Evolutionary conservation across 2,888 invertebrate genomes (phyloP).

Genomic region (Caenorhabditis sp.): DNA sequence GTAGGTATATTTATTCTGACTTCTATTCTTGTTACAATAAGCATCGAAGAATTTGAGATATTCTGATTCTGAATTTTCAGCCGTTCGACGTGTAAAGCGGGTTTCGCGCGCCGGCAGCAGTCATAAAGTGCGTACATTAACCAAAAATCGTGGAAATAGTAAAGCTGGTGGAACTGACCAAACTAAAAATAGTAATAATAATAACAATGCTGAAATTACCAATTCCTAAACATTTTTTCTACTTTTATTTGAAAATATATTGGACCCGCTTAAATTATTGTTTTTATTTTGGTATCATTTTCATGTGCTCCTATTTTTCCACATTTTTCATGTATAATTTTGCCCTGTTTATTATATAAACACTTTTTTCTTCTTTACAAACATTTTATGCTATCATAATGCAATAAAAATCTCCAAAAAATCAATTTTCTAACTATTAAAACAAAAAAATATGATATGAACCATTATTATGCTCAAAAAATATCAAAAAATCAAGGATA

Average conservation of each 20-base stretch:
- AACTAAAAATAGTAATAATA: not conserved
- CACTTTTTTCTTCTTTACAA: not conserved
- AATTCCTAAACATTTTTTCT: not conserved
- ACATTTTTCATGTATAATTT: not conserved
- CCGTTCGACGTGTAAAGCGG: slow-evolving; percentile 56
- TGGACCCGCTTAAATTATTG: not conserved
- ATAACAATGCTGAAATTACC: slow-evolving; percentile 1
- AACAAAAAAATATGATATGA: too few species aligned
- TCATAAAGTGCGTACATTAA: slow-evolving; percentile 50
- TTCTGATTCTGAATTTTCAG: too few species aligned
- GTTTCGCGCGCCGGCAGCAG: slow-evolving; percentile 55
- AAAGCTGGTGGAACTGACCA: slow-evolving; percentile 41
- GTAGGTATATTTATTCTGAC: slow-evolving; percentile 41
- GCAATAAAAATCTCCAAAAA: too few species aligned
- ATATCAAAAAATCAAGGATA: too few species aligned
- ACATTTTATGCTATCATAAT: not conserved
- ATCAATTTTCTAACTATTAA: too few species aligned
- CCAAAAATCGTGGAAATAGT: slow-evolving; percentile 57
- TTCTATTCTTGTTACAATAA: too few species aligned
- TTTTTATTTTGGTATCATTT: not conserved
- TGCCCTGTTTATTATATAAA: not conserved
- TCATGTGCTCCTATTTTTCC: not conserved
- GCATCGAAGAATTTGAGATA: too few species aligned
- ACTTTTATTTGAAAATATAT: not conserved
- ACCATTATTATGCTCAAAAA: too few species aligned